Evolutionary conservation across 2,888 invertebrate genomes (phyloP).

Genomic region (Busseola fusca): DNA sequence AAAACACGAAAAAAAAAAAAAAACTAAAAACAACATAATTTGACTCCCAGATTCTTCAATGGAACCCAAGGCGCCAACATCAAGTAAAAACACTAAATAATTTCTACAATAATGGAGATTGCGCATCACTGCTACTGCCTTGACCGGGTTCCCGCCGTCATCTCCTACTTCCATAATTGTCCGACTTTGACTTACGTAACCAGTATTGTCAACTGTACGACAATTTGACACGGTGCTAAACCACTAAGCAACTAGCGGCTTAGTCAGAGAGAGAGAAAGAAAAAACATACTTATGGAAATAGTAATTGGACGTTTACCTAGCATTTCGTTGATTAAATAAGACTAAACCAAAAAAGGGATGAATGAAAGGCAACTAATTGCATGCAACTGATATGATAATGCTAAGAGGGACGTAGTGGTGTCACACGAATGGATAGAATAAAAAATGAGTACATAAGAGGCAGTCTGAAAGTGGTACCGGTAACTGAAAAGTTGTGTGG

Average conservation of each 20-base stretch:
- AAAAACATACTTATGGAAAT: not conserved
- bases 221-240: slow-evolving; percentile 34
- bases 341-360: not conserved
- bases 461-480: too few relatives aligned
- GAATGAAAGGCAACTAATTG: not conserved
- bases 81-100: slow-evolving; percentile 54
- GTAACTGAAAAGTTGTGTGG: too few relatives aligned
- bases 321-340: not conserved
- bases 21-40: slow-evolving; percentile 15
- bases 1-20: not conserved
- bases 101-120: slow-evolving; percentile 58
- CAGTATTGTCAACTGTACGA: slow-evolving; percentile 59
- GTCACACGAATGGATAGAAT: too few relatives aligned
- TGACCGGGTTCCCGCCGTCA: slow-evolving; percentile 70
- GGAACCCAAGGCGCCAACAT: slow-evolving; percentile 24
- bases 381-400: not conserved
- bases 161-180: slow-evolving; percentile 70
- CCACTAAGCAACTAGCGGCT: slow-evolving; percentile 6
- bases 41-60: slow-evolving; percentile 34
- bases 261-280: not conserved
- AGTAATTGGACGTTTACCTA: not conserved
- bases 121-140: slow-evolving; percentile 60
- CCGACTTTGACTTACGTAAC: slow-evolving; percentile 62
- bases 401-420: not conserved
- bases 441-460: too few relatives aligned